Evolutionary conservation across 2,888 invertebrate species (phyloP), one percentile per base, ranked within the genome.

Genomic region (Cheiracanthium punctorium): DNA sequence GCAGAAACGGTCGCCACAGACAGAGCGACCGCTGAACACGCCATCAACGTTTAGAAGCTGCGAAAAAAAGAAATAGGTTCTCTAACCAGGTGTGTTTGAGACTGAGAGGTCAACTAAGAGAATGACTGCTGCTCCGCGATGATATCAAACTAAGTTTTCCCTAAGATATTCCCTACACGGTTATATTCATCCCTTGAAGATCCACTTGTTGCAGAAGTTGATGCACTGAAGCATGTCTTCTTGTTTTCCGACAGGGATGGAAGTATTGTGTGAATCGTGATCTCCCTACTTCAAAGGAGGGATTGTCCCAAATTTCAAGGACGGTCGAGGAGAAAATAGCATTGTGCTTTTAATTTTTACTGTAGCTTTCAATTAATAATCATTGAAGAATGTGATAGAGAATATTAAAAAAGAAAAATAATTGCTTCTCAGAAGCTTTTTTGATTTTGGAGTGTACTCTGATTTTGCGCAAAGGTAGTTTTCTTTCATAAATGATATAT

Each of bases 1-100:
- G 97, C 97, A 92, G 97, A 96, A 93, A 98, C 97, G 91, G 98
- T 97, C 91, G 97, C 97, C 93, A 98, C 94, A 92, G 97, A 97
- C 92, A 98, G 94, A 92, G 97, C 97, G 92, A 97, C 96, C 91
- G 98, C 97, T 33, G 92, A 91, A 58, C 91, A 91, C 73, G 90
- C 88, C 90, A 90, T 90, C 28, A 24, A 58, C 1, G 24, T 24
- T n/a, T n/a, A 58, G 24, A 58, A 5, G 1, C 20, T 58, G 24
- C 20, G 58, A 58, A 58, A 24, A 7, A n/a, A n/a, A n/a, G n/a
- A n/a, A n/a, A n/a, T n/a, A n/a, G n/a, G n/a, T n/a, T n/a, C n/a
- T n/a, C 4, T 24, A 10, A 58, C 58, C 58, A 58, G 58, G 58
- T 58, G 24, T 48, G 48, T 24, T 4, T 4, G 5, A 1, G 4